Conservation (phyloP, 2,797 vertebrate genomes). For the Acanthornis magna region DNA sequence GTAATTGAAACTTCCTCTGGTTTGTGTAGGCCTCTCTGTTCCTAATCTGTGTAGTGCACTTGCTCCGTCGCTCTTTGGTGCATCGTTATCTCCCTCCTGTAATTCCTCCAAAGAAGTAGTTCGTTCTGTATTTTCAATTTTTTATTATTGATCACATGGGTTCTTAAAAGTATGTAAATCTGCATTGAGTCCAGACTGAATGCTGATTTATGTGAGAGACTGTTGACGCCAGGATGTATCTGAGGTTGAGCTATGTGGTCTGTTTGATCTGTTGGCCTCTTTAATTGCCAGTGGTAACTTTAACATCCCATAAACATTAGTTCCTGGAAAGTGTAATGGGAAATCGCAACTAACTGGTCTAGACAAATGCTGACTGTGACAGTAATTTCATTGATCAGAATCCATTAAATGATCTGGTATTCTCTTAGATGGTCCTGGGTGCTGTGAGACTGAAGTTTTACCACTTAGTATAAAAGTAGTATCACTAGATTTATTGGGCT, state of each 20-base stretch:
- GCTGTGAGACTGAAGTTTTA: background rate
- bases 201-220: background rate
- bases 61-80: accelerated
- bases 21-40: background rate
- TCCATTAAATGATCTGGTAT: background rate
- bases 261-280: background rate
- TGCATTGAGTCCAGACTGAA: background rate
- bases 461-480: background rate
- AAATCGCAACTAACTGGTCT: background rate
- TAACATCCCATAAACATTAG: background rate
- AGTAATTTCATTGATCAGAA: conserved; percentile 7
- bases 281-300: background rate
- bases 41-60: accelerated
- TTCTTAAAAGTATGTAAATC: background rate
- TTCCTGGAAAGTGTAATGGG: conserved; percentile 27
- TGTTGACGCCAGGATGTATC: background rate
- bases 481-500: background rate
- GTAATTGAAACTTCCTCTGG: background rate
- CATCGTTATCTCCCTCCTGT: background rate
- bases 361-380: background rate
- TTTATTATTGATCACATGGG: background rate
- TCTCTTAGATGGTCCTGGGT: background rate
- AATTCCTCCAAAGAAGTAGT: background rate
- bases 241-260: background rate
- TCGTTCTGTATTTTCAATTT: background rate